Evolutionary conservation across 2,797 vertebrate genomes (phyloP).

Genomic region (Anas bernieri): DNA sequence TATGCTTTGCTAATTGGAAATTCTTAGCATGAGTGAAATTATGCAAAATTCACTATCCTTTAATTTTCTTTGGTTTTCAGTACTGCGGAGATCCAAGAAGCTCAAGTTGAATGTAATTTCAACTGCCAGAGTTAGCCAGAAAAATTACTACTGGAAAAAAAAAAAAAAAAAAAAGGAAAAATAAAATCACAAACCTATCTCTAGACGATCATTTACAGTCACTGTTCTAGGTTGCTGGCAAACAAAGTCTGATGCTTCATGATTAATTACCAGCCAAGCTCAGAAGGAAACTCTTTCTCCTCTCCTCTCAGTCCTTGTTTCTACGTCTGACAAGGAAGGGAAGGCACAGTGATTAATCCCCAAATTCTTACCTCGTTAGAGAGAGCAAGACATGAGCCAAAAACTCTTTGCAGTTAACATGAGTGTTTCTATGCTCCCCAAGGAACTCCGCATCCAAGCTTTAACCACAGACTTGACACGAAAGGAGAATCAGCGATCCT

Average conservation of each 20-base stretch:
- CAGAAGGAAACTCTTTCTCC: background rate
- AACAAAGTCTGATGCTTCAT: background rate
- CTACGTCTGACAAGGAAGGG: background rate
- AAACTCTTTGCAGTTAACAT: background rate
- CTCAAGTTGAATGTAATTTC: conserved; percentile 61
- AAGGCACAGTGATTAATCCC: background rate
- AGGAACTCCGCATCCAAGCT: background rate
- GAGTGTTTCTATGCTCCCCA: rapidly evolving
- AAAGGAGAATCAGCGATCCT: too few species aligned
- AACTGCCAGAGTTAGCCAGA: conserved; percentile 11
- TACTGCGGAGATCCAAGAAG: conserved; percentile 55
- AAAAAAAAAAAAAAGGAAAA: rapidly evolving
- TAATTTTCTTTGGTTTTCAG: conserved; percentile 72
- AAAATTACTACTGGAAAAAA: background rate
- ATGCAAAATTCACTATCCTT: conserved; percentile 74
- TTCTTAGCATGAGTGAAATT: conserved; percentile 72
- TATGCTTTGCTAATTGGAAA: conserved; percentile 74
- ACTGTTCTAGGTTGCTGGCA: background rate
- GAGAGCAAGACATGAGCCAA: background rate
- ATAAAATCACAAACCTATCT: background rate
- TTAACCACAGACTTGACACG: rapidly evolving
- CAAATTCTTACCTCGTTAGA: background rate
- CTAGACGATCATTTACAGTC: background rate
- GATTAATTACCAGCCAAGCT: conserved; percentile 19
- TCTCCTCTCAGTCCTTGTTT: background rate